Conservation (phyloP, 2,888 invertebrate species). For the Zelleria hepariella region DNA sequence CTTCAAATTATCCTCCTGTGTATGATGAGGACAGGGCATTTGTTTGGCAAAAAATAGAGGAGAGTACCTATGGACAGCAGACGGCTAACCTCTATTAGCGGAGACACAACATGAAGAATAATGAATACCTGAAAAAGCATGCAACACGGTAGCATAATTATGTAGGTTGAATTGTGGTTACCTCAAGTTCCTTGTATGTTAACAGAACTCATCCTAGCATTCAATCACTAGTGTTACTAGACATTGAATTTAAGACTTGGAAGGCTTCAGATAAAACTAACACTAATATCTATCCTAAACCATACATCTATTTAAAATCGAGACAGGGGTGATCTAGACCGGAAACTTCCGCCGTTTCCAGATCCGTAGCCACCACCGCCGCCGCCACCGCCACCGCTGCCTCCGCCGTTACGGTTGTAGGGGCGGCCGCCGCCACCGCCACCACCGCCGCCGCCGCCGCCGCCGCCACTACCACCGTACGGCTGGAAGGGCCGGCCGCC, state of each 20-base stretch:
- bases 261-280: slow-evolving; percentile 72
- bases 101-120: no score
- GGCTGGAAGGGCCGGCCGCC: slow-evolving; percentile 72
- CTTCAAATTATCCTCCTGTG: no score
- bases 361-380: slow-evolving; percentile 44
- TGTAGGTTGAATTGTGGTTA: slow-evolving; percentile 17
- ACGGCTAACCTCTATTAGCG: no score
- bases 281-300: slow-evolving; percentile 66
- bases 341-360: slow-evolving; percentile 60
- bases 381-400: slow-evolving; percentile 55
- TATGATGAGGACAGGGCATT: no score
- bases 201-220: slow-evolving; percentile 57
- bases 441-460: slow-evolving; percentile 50
- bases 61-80: no score
- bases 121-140: neutral
- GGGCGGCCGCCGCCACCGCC: slow-evolving; percentile 52
- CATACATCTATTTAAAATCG: slow-evolving; percentile 63
- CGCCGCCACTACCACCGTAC: slow-evolving; percentile 62
- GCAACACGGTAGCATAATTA: neutral
- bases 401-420: slow-evolving; percentile 70
- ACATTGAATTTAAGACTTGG: slow-evolving; percentile 67
- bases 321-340: slow-evolving; percentile 65
- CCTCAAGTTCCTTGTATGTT: slow-evolving; percentile 55
- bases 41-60: no score
- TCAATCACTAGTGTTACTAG: slow-evolving; percentile 59